A percentile compares a stretch with the other conserved stretches of the same genome.
phyloP scores from a whole-genome alignment of 2,113 vertebrate genomes.

The Micronycteris hirsuta region DNA sequence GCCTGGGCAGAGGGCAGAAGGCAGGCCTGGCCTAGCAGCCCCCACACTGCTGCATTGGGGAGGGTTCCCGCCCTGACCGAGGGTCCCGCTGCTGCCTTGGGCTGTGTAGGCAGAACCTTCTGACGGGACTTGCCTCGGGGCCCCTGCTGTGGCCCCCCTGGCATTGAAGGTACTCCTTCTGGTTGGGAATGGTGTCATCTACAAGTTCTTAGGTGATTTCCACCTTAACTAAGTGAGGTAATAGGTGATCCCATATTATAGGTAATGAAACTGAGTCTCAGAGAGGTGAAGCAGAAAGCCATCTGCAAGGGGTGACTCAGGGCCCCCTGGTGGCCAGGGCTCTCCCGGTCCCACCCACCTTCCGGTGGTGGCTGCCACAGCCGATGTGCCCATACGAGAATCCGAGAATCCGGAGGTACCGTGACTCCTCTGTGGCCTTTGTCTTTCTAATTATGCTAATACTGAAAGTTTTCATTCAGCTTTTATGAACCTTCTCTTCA shows the following conservation, averaged over 20 bases:
- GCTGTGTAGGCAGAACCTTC: accelerated
- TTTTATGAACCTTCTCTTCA: not conserved
- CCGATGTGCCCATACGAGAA: accelerated
- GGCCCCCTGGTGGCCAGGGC: accelerated
- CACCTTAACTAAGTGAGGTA: not conserved
- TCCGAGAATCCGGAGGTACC: accelerated
- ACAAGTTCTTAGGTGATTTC: not conserved
- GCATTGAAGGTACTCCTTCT: not conserved
- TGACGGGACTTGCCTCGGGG: accelerated
- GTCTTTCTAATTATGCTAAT: not conserved
- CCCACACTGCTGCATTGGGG: accelerated
- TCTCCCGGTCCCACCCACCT: not conserved
- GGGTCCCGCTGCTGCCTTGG: not conserved
- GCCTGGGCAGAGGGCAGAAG: not conserved
- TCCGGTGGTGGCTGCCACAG: accelerated
- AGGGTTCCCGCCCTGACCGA: accelerated
- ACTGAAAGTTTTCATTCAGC: not conserved
- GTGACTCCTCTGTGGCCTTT: not conserved
- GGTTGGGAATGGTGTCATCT: accelerated
- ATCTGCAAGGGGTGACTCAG: accelerated
- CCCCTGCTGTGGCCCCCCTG: accelerated
- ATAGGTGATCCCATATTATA: not conserved
- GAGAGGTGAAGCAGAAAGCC: not conserved
- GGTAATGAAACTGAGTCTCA: not conserved
- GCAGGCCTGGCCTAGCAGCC: accelerated